A percentile compares a stretch with the other conserved stretches of the same genome.
phyloP scores from a whole-genome alignment of 2,888 invertebrate genomes.

The Synanthedon formicaeformis region DNA sequence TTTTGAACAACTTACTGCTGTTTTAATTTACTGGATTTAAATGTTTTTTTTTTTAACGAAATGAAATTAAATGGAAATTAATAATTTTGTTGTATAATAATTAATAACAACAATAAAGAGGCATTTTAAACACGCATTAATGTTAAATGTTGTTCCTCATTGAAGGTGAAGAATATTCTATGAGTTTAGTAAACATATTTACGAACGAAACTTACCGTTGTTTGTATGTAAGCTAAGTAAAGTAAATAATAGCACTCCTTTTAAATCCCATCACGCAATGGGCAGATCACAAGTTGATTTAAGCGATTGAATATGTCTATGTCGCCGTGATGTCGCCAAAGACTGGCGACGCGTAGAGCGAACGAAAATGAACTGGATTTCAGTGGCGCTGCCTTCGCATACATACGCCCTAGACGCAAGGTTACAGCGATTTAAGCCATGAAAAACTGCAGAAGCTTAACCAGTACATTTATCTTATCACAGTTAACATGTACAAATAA shows the following conservation, averaged over 20 bases:
- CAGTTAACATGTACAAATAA: not conserved
- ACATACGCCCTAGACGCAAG: conserved; percentile 8
- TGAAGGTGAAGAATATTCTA: too few relatives aligned
- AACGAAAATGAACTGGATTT: conserved; percentile 23
- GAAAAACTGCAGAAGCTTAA: not conserved
- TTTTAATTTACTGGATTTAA: too few relatives aligned
- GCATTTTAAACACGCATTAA: too few relatives aligned
- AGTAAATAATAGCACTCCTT: conserved; percentile 17
- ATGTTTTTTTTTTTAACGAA: too few relatives aligned
- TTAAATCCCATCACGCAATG: conserved; percentile 30
- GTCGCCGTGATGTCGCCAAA: not conserved
- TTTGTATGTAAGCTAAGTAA: conserved; percentile 22
- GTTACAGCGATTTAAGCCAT: conserved; percentile 13
- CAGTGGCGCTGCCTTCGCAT: conserved; percentile 31
- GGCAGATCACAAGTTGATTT: not conserved
- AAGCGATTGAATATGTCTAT: not conserved
- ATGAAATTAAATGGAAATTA: too few relatives aligned
- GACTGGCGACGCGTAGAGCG: conserved; percentile 18
- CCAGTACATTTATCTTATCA: not conserved
- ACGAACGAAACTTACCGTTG: conserved; percentile 20
- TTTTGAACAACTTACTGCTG: too few relatives aligned
- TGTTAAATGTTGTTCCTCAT: too few relatives aligned
- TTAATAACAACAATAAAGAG: too few relatives aligned
- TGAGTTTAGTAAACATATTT: too few relatives aligned
- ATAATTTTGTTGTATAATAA: too few relatives aligned